Conservation (phyloP, 2,797 vertebrate genomes). For the Catostomus latipinnis region DNA sequence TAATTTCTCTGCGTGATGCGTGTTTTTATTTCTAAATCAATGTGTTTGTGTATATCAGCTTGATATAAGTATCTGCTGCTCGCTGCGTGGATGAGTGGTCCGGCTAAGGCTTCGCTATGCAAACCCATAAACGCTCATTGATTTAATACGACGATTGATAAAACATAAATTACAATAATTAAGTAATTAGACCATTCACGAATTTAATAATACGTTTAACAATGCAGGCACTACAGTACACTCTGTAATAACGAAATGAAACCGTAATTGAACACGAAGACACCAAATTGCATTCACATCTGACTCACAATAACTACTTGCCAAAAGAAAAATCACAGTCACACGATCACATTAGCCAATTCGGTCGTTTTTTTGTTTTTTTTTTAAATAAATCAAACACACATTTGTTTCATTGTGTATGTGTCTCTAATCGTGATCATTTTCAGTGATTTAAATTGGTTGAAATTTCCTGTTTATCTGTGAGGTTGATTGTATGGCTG, state of each 20-base stretch:
- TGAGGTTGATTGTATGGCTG: too few species aligned
- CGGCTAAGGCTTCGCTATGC: not conserved
- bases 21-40: not conserved
- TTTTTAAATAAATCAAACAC: too few species aligned
- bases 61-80: not conserved
- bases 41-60: not conserved
- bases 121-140: not conserved
- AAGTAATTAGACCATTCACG: too few species aligned
- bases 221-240: not conserved
- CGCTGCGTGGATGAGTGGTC: not conserved
- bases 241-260: not conserved
- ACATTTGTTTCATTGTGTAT: too few species aligned
- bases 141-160: not conserved
- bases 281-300: not conserved
- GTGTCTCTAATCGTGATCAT: too few species aligned
- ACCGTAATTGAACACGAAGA: conserved; percentile 8
- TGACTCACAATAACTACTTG: too few species aligned
- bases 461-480: too few species aligned
- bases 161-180: not conserved
- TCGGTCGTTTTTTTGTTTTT: too few species aligned
- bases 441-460: too few species aligned
- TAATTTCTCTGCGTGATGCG: not conserved
- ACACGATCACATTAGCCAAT: too few species aligned
- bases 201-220: not conserved
- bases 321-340: too few species aligned